Percentiles rank a stretch among this genome's conserved stretches.
Evolutionary conservation across 1,140 invertebrate genomes (phyloP).

Genomic region (Drosophila melanica): DNA sequence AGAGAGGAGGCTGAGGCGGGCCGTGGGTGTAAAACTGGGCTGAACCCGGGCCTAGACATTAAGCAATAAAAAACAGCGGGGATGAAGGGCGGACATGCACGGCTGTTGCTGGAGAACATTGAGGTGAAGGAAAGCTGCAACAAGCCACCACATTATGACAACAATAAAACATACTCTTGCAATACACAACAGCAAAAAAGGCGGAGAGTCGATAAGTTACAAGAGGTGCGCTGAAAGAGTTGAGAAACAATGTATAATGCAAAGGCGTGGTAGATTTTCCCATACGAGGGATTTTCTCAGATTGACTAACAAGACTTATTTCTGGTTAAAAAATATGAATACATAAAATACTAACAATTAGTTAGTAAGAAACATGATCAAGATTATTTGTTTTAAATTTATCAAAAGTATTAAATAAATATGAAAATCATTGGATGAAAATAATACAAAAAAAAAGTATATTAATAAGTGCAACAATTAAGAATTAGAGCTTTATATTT

Average conservation of each 20-base stretch:
- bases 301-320: no score
- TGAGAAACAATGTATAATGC: neutral
- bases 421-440: no score
- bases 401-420: no score
- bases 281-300: no score
- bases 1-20: slow-evolving; percentile 1
- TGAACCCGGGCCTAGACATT: slow-evolving; percentile 47
- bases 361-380: no score
- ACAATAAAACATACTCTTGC: slow-evolving; percentile 65
- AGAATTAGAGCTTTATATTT: neutral
- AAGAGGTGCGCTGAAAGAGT: slow-evolving; percentile 8
- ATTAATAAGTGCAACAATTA: no score
- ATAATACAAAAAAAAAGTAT: no score
- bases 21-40: neutral
- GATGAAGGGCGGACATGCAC: slow-evolving; percentile 33
- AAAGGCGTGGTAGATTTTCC: no score
- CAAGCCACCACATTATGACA: slow-evolving; percentile 77
- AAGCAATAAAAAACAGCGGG: slow-evolving; percentile 55
- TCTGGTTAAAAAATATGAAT: no score
- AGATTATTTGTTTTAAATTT: no score
- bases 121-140: slow-evolving; percentile 40
- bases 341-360: no score
- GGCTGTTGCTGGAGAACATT: slow-evolving; percentile 19
- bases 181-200: slow-evolving; percentile 45
- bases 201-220: slow-evolving; percentile 1